Evolutionary conservation across 2,888 invertebrate species (phyloP).

Genomic region (Drosophila meridiana): DNA sequence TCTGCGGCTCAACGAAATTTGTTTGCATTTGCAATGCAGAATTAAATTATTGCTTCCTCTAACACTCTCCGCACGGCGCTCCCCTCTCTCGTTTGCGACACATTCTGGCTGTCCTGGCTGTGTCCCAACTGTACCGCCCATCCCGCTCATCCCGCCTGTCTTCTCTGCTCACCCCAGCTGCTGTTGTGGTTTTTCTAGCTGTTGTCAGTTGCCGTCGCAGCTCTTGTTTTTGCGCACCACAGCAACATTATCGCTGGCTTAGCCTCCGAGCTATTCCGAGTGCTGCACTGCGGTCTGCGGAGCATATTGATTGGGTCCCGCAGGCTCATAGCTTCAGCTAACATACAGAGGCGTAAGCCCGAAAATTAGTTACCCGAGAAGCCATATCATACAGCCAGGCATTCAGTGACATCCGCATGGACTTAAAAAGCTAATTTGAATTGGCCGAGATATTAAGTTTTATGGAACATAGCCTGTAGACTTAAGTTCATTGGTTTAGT

Average conservation of each 20-base stretch:
- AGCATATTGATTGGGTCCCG: conserved; percentile 67
- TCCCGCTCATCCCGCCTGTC: conserved; percentile 14
- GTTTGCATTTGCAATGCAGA: conserved; percentile 77
- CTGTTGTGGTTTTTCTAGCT: conserved; percentile 38
- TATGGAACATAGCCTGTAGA: neutral
- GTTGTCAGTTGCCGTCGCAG: conserved; percentile 41
- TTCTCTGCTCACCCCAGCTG: conserved; percentile 14
- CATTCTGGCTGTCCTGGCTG: conserved; percentile 38
- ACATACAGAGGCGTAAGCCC: conserved; percentile 10
- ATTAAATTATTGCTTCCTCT: conserved; percentile 81
- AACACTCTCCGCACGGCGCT: conserved; percentile 25
- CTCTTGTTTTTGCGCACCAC: conserved; percentile 68
- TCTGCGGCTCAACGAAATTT: conserved; percentile 75
- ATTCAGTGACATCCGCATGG: neutral
- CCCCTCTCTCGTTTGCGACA: conserved; percentile 34
- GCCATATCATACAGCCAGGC: neutral
- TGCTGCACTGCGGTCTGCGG: conserved; percentile 55
- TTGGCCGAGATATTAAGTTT: neutral
- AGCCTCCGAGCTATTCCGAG: conserved; percentile 61
- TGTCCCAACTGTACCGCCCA: conserved; percentile 24
- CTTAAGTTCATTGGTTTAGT: neutral
- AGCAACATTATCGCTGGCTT: conserved; percentile 73
- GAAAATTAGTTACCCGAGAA: conserved; percentile 21
- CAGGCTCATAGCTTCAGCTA: conserved; percentile 38
- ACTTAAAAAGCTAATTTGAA: neutral